Conservation (phyloP, 1,140 invertebrate species). For the Eubasilissa regina region DNA sequence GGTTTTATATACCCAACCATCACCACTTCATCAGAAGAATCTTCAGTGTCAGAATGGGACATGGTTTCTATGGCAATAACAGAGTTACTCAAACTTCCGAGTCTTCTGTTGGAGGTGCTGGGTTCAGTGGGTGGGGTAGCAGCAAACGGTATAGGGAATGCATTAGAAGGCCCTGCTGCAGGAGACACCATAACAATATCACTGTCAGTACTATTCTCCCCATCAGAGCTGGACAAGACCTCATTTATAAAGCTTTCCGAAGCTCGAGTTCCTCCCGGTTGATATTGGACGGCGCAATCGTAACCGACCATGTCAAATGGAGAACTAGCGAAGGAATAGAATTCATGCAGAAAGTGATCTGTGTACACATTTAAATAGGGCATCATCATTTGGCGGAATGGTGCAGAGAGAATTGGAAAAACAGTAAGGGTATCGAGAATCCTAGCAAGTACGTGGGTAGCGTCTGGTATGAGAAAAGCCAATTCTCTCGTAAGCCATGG, state of each 20-base stretch:
- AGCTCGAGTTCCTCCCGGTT: conserved; percentile 62
- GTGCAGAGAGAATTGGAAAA: conserved; percentile 81
- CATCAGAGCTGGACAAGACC: conserved; percentile 67
- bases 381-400: conserved; percentile 78
- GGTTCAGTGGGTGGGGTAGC: conserved; percentile 53
- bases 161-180: conserved; percentile 60
- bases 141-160: conserved; percentile 29
- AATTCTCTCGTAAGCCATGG: conserved; percentile 93
- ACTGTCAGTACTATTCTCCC: conserved; percentile 66
- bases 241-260: conserved; percentile 62
- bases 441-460: conserved; percentile 77
- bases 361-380: conserved; percentile 76
- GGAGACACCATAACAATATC: conserved; percentile 66
- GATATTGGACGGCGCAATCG: conserved; percentile 75
- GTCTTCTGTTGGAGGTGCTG: background rate
- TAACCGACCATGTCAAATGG: conserved; percentile 88
- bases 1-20: conserved; percentile 72
- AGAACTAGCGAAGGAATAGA: conserved; percentile 88
- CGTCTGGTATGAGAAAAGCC: conserved; percentile 77
- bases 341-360: conserved; percentile 91
- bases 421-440: conserved; percentile 80
- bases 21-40: conserved; percentile 68
- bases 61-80: conserved; percentile 69
- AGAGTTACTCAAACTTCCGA: conserved; percentile 50
- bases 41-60: conserved; percentile 69